phyloP scores from a whole-genome alignment of 35 echinoderm and acorn worm genomes.

The Apostichopus parvimensis region DNA sequence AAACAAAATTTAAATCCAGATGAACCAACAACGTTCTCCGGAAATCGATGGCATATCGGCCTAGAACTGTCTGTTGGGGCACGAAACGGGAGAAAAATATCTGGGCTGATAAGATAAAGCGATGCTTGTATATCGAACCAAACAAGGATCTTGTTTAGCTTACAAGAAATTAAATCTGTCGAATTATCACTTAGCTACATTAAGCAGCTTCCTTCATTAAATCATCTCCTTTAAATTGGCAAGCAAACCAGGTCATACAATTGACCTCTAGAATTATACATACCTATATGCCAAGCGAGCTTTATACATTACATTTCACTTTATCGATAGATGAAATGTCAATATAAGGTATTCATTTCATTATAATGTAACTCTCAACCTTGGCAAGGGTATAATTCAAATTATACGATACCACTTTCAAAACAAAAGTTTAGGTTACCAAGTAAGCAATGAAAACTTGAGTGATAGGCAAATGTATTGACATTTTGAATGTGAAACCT shows the following conservation, averaged over 20 bases:
- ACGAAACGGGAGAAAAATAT: constrained; percentile 23
- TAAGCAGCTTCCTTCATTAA: constrained; percentile 30
- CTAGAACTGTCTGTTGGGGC: constrained; percentile 21
- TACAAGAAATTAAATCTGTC: constrained; percentile 41
- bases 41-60: constrained; percentile 41
- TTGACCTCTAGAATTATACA: not conserved
- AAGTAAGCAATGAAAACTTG: no score
- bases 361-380: no score
- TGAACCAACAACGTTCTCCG: constrained; percentile 30
- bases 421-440: no score
- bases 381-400: no score
- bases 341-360: no score
- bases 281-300: not conserved
- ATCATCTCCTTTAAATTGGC: constrained; percentile 2
- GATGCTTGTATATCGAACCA: constrained; percentile 9
- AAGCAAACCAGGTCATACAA: constrained; percentile 17
- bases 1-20: constrained; percentile 52
- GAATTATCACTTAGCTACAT: not conserved
- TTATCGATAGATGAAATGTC: no score
- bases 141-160: not conserved
- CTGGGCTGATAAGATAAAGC: constrained; percentile 36
- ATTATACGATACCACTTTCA: no score
- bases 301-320: no score
- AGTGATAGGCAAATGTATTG: no score
- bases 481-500: no score